Conservation (phyloP, 1,140 invertebrate species). For the Zaprionus tsacasi region DNA sequence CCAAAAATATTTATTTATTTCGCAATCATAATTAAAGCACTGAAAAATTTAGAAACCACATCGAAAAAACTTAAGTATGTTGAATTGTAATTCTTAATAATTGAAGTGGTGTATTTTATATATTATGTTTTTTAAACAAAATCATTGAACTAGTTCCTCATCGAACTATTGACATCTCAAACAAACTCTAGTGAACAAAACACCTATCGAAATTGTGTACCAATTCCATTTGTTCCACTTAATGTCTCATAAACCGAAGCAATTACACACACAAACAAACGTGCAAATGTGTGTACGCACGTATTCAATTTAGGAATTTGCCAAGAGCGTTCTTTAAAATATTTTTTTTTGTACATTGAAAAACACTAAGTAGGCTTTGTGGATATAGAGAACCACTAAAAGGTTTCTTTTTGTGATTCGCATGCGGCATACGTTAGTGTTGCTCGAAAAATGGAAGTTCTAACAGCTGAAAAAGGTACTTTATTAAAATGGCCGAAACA, state of each 20-base stretch:
- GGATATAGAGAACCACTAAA: not conserved
- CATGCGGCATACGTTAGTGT: not conserved
- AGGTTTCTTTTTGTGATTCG: not conserved
- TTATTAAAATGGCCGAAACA: conserved; percentile 8
- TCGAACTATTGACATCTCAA: not conserved
- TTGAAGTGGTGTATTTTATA: no score
- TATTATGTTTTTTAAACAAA: no score
- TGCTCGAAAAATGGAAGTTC: conserved; percentile 27
- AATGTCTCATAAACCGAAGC: not conserved
- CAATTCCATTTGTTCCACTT: conserved; percentile 24
- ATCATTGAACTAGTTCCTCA: conserved; percentile 10
- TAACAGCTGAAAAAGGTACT: conserved; percentile 39
- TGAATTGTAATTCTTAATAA: no score
- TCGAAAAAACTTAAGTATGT: no score
- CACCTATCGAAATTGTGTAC: conserved; percentile 34
- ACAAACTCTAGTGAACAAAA: conserved; percentile 8
- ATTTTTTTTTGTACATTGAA: conserved; percentile 6
- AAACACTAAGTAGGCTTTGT: not conserved
- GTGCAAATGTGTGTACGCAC: conserved; percentile 20
- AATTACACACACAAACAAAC: conserved; percentile 13
- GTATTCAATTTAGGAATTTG: conserved; percentile 29
- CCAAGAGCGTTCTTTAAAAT: conserved; percentile 6
- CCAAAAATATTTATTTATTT: no score
- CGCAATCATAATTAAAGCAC: no score
- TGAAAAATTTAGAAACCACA: no score